These are phyloP conservation scores for Drosophila differens DNA, from an alignment of 2,888 invertebrate species.

Conservation along the genomic window DNA sequence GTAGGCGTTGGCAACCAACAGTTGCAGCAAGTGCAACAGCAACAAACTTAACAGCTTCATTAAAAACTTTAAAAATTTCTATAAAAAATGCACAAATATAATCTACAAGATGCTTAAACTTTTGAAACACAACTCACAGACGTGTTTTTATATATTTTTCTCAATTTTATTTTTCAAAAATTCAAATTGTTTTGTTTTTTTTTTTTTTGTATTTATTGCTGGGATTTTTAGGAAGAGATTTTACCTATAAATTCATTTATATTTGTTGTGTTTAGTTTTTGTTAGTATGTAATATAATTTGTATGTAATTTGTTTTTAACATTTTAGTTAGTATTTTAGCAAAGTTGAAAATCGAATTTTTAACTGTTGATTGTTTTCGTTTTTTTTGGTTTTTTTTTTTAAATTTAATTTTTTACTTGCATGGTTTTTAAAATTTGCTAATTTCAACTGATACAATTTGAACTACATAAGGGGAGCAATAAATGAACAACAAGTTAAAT, in stretches of 20 bases:
- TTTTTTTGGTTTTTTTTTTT: constrained; percentile 15
- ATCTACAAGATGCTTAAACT: background rate
- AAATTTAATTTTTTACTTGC: background rate
- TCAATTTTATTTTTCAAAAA: constrained; percentile 45
- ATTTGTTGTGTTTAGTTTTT: constrained; percentile 34
- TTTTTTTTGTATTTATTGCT: constrained; percentile 44
- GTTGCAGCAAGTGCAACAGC: background rate
- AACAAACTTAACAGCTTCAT: constrained; percentile 7
- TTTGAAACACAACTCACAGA: constrained; percentile 1
- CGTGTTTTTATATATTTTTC: constrained; percentile 43
- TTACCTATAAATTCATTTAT: constrained; percentile 72
- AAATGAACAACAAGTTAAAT: constrained; percentile 55
- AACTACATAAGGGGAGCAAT: constrained; percentile 45
- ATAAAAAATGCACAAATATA: background rate
- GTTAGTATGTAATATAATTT: constrained; percentile 53
- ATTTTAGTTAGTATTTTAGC: constrained; percentile 45
- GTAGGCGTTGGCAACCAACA: constrained; percentile 12
- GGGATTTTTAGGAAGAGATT: constrained; percentile 70
- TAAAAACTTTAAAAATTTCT: background rate
- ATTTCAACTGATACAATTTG: constrained; percentile 53
- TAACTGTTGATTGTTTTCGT: constrained; percentile 56
- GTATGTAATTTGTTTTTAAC: constrained; percentile 48
- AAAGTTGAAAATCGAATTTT: constrained; percentile 59
- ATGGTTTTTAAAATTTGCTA: constrained; percentile 21
- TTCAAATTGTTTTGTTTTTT: constrained; percentile 54